A percentile compares a stretch with the other conserved stretches of the same genome.
phyloP scores from a whole-genome alignment of 2,113 vertebrate genomes.

The Illadopsis cleaveri region DNA sequence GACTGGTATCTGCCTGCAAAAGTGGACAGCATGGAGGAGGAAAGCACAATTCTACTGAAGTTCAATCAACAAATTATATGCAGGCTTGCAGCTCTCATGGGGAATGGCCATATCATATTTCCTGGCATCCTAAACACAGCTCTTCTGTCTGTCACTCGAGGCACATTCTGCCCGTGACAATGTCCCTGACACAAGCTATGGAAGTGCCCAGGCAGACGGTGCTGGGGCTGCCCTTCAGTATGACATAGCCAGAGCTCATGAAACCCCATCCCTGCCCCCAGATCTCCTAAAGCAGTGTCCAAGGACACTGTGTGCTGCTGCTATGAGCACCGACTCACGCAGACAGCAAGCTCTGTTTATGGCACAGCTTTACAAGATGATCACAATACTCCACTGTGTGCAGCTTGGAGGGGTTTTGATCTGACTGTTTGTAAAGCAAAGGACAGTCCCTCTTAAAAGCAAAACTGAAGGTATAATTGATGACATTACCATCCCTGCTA shows the following conservation, averaged over 20 bases:
- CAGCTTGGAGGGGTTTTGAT: neutral
- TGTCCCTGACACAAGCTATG: neutral
- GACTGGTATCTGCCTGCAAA: neutral
- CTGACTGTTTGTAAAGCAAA: neutral
- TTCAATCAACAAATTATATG: neutral
- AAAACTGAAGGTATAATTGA: neutral
- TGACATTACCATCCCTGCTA: neutral
- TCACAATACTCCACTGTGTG: neutral
- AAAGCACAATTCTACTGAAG: neutral
- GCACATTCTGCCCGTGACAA: neutral
- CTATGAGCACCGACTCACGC: neutral
- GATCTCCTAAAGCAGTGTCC: neutral
- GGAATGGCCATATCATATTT: neutral
- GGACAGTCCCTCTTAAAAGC: neutral
- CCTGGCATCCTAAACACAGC: neutral
- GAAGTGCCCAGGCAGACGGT: neutral
- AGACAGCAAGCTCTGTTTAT: neutral
- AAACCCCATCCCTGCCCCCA: neutral
- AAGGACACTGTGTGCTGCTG: neutral
- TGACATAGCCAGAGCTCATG: neutral
- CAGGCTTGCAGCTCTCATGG: no score
- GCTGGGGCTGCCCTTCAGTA: neutral
- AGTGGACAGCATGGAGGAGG: neutral
- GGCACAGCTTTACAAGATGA: rapidly evolving
- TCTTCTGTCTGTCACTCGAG: neutral